These are phyloP conservation scores for Akabosia matsudoensis DNA, from an alignment of 1,140 invertebrate species.

Conservation along the genomic window DNA sequence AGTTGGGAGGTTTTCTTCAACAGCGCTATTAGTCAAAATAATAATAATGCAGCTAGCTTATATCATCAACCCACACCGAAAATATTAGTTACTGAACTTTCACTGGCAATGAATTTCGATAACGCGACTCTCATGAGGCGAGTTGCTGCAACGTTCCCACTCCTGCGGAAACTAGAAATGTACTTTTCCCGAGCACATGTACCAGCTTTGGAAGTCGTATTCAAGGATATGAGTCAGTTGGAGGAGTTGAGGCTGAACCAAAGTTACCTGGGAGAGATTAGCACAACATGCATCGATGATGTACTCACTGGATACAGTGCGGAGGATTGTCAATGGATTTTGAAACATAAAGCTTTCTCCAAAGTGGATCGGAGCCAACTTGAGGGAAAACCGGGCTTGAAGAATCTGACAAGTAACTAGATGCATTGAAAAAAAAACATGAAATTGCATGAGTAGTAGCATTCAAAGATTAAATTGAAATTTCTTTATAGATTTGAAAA, in stretches of 20 bases:
- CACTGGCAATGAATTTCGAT: conserved; percentile 23
- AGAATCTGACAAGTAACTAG: conserved; percentile 29
- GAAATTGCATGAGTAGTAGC: neutral
- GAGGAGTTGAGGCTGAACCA: neutral
- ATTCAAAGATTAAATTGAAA: neutral
- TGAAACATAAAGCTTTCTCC: conserved; percentile 14
- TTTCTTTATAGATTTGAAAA: conserved; percentile 22
- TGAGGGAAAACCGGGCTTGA: conserved; percentile 11
- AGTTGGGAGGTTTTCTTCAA: conserved; percentile 16
- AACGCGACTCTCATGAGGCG: neutral
- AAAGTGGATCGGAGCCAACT: neutral
- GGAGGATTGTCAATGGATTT: conserved; percentile 17
- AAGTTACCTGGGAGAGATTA: conserved; percentile 25
- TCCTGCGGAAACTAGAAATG: neutral
- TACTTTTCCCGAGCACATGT: conserved; percentile 12
- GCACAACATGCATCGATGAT: conserved; percentile 26
- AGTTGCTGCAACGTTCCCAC: neutral
- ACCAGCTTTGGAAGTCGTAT: neutral
- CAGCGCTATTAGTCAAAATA: neutral
- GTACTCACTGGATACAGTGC: conserved; percentile 21
- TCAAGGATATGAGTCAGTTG: conserved; percentile 21
- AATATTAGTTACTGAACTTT: neutral
- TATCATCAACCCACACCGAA: neutral
- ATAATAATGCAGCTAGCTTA: neutral
- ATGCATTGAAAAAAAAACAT: no score